Evolutionary conservation across 2,888 invertebrate genomes (phyloP).

Genomic region (Leptothorax acervorum): DNA sequence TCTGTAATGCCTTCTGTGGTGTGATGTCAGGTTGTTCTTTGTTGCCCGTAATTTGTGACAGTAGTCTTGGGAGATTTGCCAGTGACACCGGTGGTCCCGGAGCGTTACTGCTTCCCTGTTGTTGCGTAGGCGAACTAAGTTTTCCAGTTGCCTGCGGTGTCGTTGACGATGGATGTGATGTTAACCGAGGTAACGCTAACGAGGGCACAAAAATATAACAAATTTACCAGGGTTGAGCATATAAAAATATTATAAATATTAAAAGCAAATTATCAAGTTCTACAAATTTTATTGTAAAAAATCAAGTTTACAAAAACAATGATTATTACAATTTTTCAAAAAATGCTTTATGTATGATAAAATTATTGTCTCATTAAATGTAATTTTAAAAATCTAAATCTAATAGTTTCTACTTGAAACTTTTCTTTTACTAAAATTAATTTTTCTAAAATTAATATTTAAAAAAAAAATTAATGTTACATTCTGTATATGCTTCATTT

Average conservation of each 20-base stretch:
- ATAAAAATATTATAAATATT: background rate
- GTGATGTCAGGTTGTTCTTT: conserved; percentile 86
- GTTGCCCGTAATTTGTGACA: conserved; percentile 86
- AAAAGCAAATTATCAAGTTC: background rate
- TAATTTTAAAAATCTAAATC: background rate
- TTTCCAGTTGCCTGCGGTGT: conserved; percentile 82
- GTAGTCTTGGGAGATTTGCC: conserved; percentile 86
- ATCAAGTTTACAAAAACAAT: background rate
- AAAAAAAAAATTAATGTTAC: conserved; percentile 3
- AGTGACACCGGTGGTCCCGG: conserved; percentile 86
- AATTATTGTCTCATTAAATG: conserved; percentile 2
- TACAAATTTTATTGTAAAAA: background rate
- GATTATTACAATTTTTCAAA: background rate
- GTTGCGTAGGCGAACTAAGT: conserved; percentile 82
- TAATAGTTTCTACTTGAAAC: background rate
- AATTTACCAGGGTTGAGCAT: background rate
- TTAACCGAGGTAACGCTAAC: conserved; percentile 88
- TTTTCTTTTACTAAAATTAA: conserved; percentile 3
- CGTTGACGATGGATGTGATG: conserved; percentile 87
- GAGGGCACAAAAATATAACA: background rate
- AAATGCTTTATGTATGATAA: background rate
- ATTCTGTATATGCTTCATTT: background rate
- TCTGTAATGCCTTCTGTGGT: conserved; percentile 87
- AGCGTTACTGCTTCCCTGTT: conserved; percentile 82
- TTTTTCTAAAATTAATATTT: conserved; percentile 14